Evolutionary conservation across 2,888 invertebrate genomes (phyloP).

Genomic region (Lottia gigantea): DNA sequence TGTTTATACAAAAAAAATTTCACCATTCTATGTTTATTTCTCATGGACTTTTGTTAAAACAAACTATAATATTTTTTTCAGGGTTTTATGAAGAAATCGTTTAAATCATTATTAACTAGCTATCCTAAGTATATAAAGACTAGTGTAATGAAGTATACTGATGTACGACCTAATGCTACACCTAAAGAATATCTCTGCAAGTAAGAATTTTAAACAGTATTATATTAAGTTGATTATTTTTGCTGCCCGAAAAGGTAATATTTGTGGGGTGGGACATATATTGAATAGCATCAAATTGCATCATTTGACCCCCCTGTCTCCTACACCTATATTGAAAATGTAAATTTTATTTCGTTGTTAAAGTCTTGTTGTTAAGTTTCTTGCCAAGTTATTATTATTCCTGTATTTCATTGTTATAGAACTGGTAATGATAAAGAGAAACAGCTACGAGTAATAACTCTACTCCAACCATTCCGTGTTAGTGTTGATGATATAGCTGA

Average conservation of each 20-base stretch:
- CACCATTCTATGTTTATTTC: too few species aligned
- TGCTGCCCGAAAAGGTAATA: too few species aligned
- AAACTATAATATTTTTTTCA: slow-evolving; percentile 1
- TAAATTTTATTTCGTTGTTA: too few species aligned
- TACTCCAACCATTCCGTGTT: not conserved
- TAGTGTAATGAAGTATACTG: not conserved
- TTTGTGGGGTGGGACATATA: too few species aligned
- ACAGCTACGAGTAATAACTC: not conserved
- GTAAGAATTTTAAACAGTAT: slow-evolving; percentile 29
- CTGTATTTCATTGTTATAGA: not conserved
- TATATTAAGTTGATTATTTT: not conserved
- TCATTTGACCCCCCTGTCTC: too few species aligned
- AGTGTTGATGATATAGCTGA: not conserved
- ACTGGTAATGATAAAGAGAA: not conserved
- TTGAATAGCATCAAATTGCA: too few species aligned
- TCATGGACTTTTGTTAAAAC: too few species aligned
- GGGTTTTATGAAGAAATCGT: slow-evolving; percentile 9
- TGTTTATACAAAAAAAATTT: too few species aligned
- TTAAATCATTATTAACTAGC: slow-evolving; percentile 3
- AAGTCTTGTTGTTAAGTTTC: too few species aligned
- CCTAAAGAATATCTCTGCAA: slow-evolving; percentile 70
- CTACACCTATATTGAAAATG: too few species aligned
- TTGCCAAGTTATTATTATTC: too few species aligned
- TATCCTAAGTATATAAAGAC: slow-evolving; percentile 8
- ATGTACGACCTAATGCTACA: slow-evolving; percentile 71